Conservation (phyloP, 2,113 vertebrate species). For the Clinocottus analis region DNA sequence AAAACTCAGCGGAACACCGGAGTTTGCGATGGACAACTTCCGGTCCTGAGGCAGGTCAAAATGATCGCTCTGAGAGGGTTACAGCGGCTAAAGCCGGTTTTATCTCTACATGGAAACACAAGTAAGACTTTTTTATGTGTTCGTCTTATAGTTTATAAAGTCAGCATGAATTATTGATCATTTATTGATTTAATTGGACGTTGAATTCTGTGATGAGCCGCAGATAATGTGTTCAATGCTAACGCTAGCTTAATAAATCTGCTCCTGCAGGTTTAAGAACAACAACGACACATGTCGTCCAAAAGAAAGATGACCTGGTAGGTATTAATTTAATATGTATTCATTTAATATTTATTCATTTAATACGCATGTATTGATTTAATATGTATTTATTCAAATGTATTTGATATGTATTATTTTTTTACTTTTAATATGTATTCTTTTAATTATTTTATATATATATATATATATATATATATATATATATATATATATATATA, state of each 20-base stretch:
- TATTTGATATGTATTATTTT: no score
- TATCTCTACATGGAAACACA: constrained; percentile 10
- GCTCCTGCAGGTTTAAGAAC: constrained; percentile 60
- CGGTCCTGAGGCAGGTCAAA: constrained; percentile 39
- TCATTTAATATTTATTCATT: no score
- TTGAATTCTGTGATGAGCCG: no score
- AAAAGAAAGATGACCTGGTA: constrained; percentile 61
- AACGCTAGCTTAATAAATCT: constrained; percentile 7
- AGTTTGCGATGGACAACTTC: constrained; percentile 15
- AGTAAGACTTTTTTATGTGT: rapidly evolving
- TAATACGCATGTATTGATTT: no score
- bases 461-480: no score
- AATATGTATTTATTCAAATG: no score
- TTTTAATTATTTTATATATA: no score
- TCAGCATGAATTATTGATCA: rapidly evolving
- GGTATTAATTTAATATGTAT: constrained; percentile 2
- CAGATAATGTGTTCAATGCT: constrained; percentile 15
- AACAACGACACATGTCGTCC: constrained; percentile 9
- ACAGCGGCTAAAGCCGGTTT: constrained; percentile 17
- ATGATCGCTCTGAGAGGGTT: constrained; percentile 63
- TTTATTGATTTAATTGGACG: background rate
- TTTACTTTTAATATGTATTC: no score
- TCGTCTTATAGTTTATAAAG: background rate
- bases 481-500: no score
- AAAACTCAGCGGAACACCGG: background rate